These are phyloP conservation scores for Pocillopora meandrina DNA, from an alignment of 92 coral and sea anemone genomes.

Conservation along the genomic window DNA sequence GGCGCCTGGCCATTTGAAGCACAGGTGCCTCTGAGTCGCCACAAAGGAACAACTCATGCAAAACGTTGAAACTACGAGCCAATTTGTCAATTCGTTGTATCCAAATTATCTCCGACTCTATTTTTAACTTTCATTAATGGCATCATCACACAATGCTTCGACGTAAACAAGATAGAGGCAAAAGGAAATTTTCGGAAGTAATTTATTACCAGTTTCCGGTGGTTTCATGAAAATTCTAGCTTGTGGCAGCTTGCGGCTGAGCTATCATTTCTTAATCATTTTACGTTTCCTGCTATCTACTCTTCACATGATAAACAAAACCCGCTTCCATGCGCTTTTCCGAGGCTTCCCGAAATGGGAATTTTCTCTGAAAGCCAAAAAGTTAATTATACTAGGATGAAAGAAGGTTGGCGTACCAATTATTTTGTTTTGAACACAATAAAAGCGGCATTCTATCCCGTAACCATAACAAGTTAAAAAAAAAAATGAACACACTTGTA, in stretches of 20 bases:
- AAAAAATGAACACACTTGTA: not conserved
- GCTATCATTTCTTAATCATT: not conserved
- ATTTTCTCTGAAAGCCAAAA: conserved; percentile 7
- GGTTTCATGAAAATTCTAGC: conserved; percentile 13
- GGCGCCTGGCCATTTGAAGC: conserved; percentile 29
- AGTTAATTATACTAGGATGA: not conserved
- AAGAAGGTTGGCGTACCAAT: not conserved
- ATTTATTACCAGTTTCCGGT: conserved; percentile 50
- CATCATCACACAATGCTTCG: not conserved
- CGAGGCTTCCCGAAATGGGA: conserved; percentile 1
- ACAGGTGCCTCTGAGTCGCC: conserved; percentile 38
- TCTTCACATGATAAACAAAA: not conserved
- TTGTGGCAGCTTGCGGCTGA: conserved; percentile 2
- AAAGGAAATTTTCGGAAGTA: conserved; percentile 52
- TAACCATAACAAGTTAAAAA: not conserved
- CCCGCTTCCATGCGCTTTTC: not conserved
- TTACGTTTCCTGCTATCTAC: not conserved
- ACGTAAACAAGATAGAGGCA: conserved; percentile 9
- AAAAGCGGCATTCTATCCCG: not conserved
- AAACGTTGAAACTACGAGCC: conserved; percentile 20
- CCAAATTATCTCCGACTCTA: conserved; percentile 16
- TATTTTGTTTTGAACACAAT: not conserved
- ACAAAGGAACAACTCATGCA: conserved; percentile 48
- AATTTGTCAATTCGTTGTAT: conserved; percentile 29
- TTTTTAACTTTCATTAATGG: conserved; percentile 39